phyloP scores from a whole-genome alignment of 37 sponge, comb jelly and placozoan genomes.

The Diacarnus erythraeanus region DNA sequence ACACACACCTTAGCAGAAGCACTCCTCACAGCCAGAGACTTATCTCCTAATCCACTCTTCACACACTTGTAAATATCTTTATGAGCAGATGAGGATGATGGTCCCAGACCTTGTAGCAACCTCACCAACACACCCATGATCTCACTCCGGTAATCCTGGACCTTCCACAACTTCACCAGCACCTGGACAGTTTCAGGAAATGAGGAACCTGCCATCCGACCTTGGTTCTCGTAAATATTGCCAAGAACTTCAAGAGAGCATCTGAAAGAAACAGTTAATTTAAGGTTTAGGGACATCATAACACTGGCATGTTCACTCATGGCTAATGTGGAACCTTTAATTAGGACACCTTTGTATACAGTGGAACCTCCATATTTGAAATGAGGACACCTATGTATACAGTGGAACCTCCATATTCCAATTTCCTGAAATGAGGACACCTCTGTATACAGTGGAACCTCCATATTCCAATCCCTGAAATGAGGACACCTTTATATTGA shows the following conservation, averaged over 20 bases:
- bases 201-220: constrained; percentile 72
- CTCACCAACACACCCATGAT: constrained; percentile 33
- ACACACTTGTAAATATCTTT: constrained; percentile 89
- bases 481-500: too few relatives aligned
- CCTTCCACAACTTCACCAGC: constrained; percentile 64
- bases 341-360: background rate
- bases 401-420: too few relatives aligned
- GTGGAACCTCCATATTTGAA: background rate
- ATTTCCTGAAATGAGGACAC: too few relatives aligned
- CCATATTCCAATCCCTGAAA: too few relatives aligned
- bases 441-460: too few relatives aligned
- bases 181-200: constrained; percentile 73
- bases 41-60: constrained; percentile 69
- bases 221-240: constrained; percentile 52
- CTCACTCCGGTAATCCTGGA: constrained; percentile 65
- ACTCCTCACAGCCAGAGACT: constrained; percentile 65
- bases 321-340: background rate
- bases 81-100: constrained; percentile 80
- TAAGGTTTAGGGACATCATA: too few relatives aligned
- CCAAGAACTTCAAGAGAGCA: constrained; percentile 68
- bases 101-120: constrained; percentile 79
- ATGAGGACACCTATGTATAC: too few relatives aligned
- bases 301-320: too few relatives aligned
- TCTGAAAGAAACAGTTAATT: constrained; percentile 28
- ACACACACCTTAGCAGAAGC: constrained; percentile 76